A percentile compares a stretch with the other conserved stretches of the same genome.
Conservation (phyloP, 1,140 invertebrate genomes). For the Archivesica marissinica region DNA sequence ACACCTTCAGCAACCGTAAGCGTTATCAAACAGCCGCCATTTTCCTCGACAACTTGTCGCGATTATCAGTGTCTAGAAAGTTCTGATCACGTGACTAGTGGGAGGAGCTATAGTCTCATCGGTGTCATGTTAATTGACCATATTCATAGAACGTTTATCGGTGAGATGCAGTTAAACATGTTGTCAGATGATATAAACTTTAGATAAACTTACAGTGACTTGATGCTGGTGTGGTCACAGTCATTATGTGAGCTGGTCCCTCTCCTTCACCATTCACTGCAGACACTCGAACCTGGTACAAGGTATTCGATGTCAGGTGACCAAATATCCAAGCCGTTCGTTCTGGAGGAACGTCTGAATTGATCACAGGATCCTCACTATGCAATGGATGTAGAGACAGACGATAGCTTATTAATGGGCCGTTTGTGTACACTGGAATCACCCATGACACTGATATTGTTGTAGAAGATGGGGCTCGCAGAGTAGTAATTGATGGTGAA, state of each 20-base stretch:
- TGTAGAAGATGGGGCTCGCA: conserved; percentile 91
- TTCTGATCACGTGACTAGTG: too few species aligned
- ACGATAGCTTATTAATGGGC: conserved; percentile 93
- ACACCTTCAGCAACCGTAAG: too few species aligned
- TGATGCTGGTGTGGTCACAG: conserved; percentile 86
- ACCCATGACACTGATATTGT: conserved; percentile 94
- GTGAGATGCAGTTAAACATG: too few species aligned
- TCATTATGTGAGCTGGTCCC: conserved; percentile 88
- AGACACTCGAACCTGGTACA: conserved; percentile 90
- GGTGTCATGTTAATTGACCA: too few species aligned
- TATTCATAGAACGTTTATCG: too few species aligned
- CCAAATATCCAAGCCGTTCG: conserved; percentile 89
- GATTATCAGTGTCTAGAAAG: too few species aligned
- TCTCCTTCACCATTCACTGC: conserved; percentile 93
- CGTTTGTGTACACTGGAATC: conserved; percentile 94
- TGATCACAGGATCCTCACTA: conserved; percentile 76
- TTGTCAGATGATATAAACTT: too few species aligned
- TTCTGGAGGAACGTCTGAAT: conserved; percentile 88
- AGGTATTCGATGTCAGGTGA: conserved; percentile 89
- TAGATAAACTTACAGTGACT: conserved; percentile 76
- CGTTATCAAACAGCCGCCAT: too few species aligned
- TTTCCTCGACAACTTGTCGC: too few species aligned
- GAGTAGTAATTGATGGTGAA: conserved; percentile 86
- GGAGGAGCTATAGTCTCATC: too few species aligned
- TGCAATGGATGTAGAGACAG: conserved; percentile 87